phyloP scores from a whole-genome alignment of 1,140 invertebrate genomes.

The Drosophila orosa region DNA sequence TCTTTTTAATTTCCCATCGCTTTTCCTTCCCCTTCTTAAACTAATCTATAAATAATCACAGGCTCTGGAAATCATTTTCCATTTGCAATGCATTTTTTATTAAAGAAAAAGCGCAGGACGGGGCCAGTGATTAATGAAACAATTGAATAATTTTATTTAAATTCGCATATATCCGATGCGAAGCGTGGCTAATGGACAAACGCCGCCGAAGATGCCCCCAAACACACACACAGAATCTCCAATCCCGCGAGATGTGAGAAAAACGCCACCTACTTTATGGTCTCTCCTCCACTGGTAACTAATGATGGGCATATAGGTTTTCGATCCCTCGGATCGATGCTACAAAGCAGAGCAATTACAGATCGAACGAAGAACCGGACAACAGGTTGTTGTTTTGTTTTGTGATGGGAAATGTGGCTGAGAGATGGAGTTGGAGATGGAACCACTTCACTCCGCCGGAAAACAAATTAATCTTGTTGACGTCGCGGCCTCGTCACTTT shows the following conservation, averaged over 20 bases:
- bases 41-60: slow-evolving; percentile 46
- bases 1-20: no score
- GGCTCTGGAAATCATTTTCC: slow-evolving; percentile 46
- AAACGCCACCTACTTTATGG: slow-evolving; percentile 72
- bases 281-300: slow-evolving; percentile 28
- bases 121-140: slow-evolving; percentile 67
- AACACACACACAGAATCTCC: slow-evolving; percentile 22
- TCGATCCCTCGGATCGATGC: slow-evolving; percentile 43
- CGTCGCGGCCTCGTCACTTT: slow-evolving; percentile 68
- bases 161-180: slow-evolving; percentile 80
- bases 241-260: slow-evolving; percentile 65
- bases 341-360: slow-evolving; percentile 72
- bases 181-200: slow-evolving; percentile 72
- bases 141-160: slow-evolving; percentile 82
- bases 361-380: slow-evolving; percentile 47
- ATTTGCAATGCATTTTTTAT: slow-evolving; percentile 55
- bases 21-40: neutral
- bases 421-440: slow-evolving; percentile 22
- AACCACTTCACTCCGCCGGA: slow-evolving; percentile 39
- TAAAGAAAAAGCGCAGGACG: slow-evolving; percentile 28
- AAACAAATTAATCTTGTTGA: slow-evolving; percentile 83
- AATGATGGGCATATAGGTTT: slow-evolving; percentile 58
- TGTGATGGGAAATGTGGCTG: slow-evolving; percentile 22
- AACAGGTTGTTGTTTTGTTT: slow-evolving; percentile 77
- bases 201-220: slow-evolving; percentile 55